Percentiles rank a stretch among this genome's conserved stretches.
Evolutionary conservation across 2,797 vertebrate species (phyloP).

Genomic region (Ara ararauna): DNA sequence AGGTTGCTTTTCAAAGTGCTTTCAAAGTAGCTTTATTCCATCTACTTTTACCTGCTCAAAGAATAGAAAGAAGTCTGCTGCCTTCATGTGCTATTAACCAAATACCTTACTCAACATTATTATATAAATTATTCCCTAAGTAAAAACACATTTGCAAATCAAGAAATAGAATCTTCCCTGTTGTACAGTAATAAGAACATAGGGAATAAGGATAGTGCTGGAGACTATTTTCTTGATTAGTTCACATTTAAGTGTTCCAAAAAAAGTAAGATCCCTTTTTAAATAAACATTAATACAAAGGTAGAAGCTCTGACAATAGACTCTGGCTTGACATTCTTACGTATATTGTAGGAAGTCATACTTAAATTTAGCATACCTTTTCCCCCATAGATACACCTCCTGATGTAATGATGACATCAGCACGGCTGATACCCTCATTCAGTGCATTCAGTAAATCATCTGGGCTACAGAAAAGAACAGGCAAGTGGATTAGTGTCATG

Average conservation of each 20-base stretch:
- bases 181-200: not conserved
- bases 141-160: not conserved
- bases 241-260: not conserved
- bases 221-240: not conserved
- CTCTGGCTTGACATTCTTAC: not conserved
- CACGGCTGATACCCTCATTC: conserved; percentile 97
- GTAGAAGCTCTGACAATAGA: not conserved
- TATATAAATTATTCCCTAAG: not conserved
- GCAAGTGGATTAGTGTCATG: conserved; percentile 50
- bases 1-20: not conserved
- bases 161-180: not conserved
- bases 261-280: not conserved
- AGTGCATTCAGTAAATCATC: conserved; percentile 97
- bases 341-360: not conserved
- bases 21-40: not conserved
- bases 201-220: not conserved
- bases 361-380: conserved; percentile 84
- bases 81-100: not conserved
- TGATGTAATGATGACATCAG: conserved; percentile 99
- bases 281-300: not conserved
- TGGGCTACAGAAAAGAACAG: conserved; percentile 85
- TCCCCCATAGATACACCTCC: conserved; percentile 99
- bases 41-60: not conserved
- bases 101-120: not conserved
- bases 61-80: not conserved